Conservation (phyloP, 2,113 vertebrate genomes). For the Scomber colias region DNA sequence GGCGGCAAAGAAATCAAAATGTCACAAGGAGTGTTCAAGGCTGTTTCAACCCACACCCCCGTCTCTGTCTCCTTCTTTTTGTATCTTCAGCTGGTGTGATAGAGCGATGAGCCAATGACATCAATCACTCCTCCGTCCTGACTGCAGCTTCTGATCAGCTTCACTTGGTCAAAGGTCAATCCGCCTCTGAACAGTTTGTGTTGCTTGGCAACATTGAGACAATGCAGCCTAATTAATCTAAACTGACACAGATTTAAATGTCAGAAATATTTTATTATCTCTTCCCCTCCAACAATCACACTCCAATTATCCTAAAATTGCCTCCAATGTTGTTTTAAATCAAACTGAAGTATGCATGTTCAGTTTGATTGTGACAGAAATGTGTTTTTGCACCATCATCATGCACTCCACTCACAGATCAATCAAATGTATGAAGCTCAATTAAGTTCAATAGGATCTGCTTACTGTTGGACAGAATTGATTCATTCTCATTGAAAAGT, state of each 20-base stretch:
- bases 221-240: constrained; percentile 21
- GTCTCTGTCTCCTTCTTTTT: constrained; percentile 1
- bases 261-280: constrained; percentile 34
- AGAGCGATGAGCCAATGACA: constrained; percentile 46
- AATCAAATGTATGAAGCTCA: constrained; percentile 11
- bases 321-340: constrained; percentile 18
- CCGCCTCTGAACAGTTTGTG: neutral
- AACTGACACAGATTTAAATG: constrained; percentile 36
- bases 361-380: constrained; percentile 15
- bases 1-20: constrained; percentile 35
- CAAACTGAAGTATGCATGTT: constrained; percentile 14
- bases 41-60: neutral
- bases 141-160: constrained; percentile 14
- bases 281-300: neutral
- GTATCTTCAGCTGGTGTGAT: constrained; percentile 16
- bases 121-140: neutral
- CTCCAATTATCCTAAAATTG: constrained; percentile 13
- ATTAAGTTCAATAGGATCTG: constrained; percentile 30
- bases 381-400: constrained; percentile 3
- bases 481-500: constrained; percentile 34
- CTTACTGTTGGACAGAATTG: constrained; percentile 8
- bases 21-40: constrained; percentile 41
- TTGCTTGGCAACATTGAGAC: constrained; percentile 29
- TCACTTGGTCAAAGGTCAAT: constrained; percentile 46
- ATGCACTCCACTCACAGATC: constrained; percentile 20